phyloP scores from a whole-genome alignment of 2,888 invertebrate species.

The Entomobrya proxima region DNA sequence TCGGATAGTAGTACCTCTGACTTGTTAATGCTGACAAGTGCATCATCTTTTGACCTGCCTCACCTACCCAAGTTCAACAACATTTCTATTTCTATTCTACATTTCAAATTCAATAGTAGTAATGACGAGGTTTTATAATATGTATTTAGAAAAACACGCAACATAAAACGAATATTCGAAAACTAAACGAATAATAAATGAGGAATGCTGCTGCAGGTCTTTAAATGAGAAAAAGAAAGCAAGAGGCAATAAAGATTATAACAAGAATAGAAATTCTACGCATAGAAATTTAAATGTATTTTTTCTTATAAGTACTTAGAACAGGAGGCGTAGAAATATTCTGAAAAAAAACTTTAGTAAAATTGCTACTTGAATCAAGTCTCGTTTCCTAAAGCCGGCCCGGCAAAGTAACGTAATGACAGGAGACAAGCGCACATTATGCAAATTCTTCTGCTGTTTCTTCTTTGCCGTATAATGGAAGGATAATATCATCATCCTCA shows the following conservation, averaged over 20 bases:
- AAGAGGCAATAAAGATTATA: background rate
- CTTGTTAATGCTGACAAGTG: background rate
- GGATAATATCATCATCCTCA: background rate
- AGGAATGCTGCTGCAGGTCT: background rate
- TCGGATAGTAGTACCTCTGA: background rate
- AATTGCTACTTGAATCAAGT: background rate
- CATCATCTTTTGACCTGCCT: constrained; percentile 48
- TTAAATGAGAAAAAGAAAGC: background rate
- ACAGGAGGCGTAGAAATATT: background rate
- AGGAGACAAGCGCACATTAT: constrained; percentile 45
- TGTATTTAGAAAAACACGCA: too few relatives aligned
- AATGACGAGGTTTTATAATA: background rate
- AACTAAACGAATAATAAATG: background rate
- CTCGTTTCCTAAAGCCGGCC: background rate
- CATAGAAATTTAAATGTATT: background rate
- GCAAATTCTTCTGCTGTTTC: constrained; percentile 18
- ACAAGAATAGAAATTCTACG: background rate
- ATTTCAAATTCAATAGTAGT: background rate
- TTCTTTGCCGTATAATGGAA: background rate
- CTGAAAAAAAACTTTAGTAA: background rate
- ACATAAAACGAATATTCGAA: background rate
- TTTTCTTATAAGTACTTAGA: background rate
- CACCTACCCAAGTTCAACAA: constrained; percentile 61
- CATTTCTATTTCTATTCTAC: constrained; percentile 22
- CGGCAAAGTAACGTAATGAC: constrained; percentile 26